Percentiles rank a stretch among this genome's conserved stretches.
Evolutionary conservation across 2,888 invertebrate species (phyloP).

Genomic region (Pterostichus madidus): DNA sequence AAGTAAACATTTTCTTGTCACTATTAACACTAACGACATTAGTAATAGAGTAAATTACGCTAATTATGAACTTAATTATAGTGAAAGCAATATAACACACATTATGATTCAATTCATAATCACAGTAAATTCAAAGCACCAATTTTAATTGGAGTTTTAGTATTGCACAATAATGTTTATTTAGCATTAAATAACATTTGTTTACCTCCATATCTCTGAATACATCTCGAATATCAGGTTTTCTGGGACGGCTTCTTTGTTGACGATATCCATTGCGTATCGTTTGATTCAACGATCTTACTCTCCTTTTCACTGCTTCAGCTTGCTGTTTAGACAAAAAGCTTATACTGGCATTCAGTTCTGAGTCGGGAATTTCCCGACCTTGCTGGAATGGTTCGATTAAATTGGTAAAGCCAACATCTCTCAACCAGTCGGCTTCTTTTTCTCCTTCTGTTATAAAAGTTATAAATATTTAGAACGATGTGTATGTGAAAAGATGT

Average conservation of each 20-base stretch:
- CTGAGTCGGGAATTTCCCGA: constrained; percentile 83
- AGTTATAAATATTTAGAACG: constrained; percentile 1
- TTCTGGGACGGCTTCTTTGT: constrained; percentile 81
- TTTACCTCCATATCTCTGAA: constrained; percentile 89
- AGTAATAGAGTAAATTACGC: neutral
- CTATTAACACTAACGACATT: constrained; percentile 13
- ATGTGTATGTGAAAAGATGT: neutral
- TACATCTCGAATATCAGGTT: constrained; percentile 90
- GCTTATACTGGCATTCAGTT: constrained; percentile 82
- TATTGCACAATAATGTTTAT: neutral
- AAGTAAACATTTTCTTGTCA: too few species aligned
- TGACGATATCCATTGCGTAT: constrained; percentile 83
- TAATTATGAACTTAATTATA: constrained; percentile 20
- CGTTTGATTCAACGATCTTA: constrained; percentile 88
- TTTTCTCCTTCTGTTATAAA: constrained; percentile 49
- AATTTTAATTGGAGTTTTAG: neutral
- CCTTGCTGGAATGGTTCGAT: constrained; percentile 77
- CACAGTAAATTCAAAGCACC: too few species aligned
- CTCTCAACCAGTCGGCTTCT: constrained; percentile 59
- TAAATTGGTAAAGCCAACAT: constrained; percentile 57
- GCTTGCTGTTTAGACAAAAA: constrained; percentile 86
- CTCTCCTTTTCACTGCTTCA: constrained; percentile 86
- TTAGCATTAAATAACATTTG: too few species aligned
- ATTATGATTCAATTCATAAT: too few species aligned
- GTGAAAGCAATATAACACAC: neutral